Conservation (phyloP, 2,888 invertebrate species). For the Macropis europaea region DNA sequence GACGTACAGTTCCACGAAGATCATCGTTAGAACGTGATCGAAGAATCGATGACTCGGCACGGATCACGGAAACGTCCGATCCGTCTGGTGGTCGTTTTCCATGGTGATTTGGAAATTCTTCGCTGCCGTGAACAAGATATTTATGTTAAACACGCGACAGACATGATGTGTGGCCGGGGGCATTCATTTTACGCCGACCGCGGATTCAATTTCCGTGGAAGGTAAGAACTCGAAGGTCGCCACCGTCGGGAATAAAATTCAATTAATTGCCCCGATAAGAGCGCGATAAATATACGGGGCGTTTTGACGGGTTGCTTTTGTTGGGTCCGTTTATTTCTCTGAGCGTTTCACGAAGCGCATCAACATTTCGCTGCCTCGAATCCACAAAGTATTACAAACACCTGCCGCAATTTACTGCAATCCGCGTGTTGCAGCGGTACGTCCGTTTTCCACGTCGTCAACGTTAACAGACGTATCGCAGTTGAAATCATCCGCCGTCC, state of each 20-base stretch:
- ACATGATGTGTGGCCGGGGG: background rate
- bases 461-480: conserved; percentile 32
- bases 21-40: no score
- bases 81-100: background rate
- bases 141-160: background rate
- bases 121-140: background rate
- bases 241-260: conserved; percentile 12
- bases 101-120: conserved; percentile 8
- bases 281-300: background rate
- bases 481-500: background rate
- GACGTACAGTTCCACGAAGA: no score
- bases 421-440: conserved; percentile 21
- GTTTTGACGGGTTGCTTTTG: conserved; percentile 1
- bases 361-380: conserved; percentile 15
- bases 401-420: conserved; percentile 33
- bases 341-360: conserved; percentile 9
- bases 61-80: background rate
- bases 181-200: background rate
- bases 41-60: background rate
- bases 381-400: conserved; percentile 24
- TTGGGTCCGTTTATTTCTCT: background rate
- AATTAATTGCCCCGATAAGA: conserved; percentile 7
- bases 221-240: background rate
- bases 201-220: background rate
- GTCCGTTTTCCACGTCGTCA: conserved; percentile 42